Base-by-base conservation (phyloP, 2,113 vertebrate genomes). In the Setophaga kirtlandii region DNA sequence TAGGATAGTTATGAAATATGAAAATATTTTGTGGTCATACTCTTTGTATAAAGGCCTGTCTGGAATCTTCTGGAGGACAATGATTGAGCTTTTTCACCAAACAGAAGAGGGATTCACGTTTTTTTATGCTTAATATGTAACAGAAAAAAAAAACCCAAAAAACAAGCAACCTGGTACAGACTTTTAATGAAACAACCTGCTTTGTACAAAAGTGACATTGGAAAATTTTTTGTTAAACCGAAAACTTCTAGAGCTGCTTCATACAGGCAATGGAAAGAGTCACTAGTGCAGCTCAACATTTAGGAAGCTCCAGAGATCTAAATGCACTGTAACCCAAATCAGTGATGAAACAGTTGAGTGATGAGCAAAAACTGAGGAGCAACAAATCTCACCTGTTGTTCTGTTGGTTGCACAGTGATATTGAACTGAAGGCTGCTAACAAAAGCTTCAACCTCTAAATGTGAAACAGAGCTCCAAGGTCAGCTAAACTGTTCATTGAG, bases 121-220 rank as follows among this genome's bases (percentile, higher is more conserved):
- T 47, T 5, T 65, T 74, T 44, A 12, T 69, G 15, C 7, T 71
- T 77, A 64, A 56, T 73, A 12, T 23, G 9, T 58, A n/a, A 58
- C 33, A n/a, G 31, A n/a, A 11, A 58, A 33, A 2, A 1, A 2
- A 1, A 4, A 23, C 3, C 18, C 20, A 49, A 49, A 49, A 55
- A 20, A 33, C 6, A 56, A 6, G 5, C 12, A 55, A 15, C 4
- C 21, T 52, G 5, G 37, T 39, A 52, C 5, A 84, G 15, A 52
- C 28, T 74, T 81, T 42, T 65, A 75, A 62, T 47, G 18, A 56
- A 74, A 52, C 5, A 50, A 47, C 0, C 12, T 65, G 12, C 3
- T 91, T 41, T 50, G 19, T 56, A 25, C 15, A 56, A 56, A 76
- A 65, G 15, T 47, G 16, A 37, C 9, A 37, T 21, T 7, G 11